Base-by-base conservation (phyloP, 2,888 invertebrate species). In the Cheilosia grossa region DNA sequence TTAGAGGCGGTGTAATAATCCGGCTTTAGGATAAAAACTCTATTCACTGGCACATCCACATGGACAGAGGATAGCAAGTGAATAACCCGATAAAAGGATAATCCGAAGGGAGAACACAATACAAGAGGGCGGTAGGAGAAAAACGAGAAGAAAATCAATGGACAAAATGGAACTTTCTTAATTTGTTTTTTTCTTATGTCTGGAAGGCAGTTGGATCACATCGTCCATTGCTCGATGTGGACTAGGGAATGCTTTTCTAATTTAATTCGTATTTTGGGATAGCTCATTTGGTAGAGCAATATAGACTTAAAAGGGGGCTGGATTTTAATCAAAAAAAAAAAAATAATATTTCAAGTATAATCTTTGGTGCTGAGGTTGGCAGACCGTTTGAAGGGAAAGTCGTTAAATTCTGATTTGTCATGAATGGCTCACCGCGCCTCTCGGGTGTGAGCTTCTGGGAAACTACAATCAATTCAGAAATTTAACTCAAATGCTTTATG, bases 171-270 rank as follows among this genome's bases (percentile, higher is more conserved):
- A 75, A 74, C 53, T 70, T 80, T 74, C 79, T 80, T 80, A 83
- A 83, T 83, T 83, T 80, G 83, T 83, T 83, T 75, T 64, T 74
- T 70, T n/a, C n/a, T 79, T 82, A 79, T 79, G 73, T 67, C 67
- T 79, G 56, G 40, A 54, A 72, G 64, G 59, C 81, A 77, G 78
- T 59, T 72, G 72, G 59, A 82, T 72, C 72, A 61, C 72, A 82
- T 78, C 72, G 37, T 77, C 69, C 69, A 69, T 42, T 24, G 17
- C 47, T 63, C 13, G 56, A 37, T 17, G 42, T 40, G 42, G 64
- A 30, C 44, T 56, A 49, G 74, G 49, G 47, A 51, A 63, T 58
- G 67, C 67, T 78, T 30, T 67, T 78, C 78, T 69, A 82, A 64
- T 79, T 74, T 53, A 44, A 61, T 77, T 61, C 53, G 67, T 61